Evolutionary conservation across 1,140 invertebrate species (phyloP).

Genomic region (Cydia splendana): DNA sequence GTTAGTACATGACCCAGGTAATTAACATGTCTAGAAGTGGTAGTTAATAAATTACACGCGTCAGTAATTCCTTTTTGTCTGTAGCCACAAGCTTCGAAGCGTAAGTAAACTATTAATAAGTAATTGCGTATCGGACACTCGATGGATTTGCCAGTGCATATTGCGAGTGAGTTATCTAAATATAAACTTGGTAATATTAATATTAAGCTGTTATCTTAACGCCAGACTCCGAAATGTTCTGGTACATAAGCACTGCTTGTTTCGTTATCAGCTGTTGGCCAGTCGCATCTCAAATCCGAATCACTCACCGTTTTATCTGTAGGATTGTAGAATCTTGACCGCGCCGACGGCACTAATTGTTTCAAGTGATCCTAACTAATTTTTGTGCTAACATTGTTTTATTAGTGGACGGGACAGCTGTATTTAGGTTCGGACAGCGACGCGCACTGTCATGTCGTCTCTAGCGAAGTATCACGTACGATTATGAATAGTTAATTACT

Average conservation of each 20-base stretch:
- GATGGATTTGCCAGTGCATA: conserved; percentile 22
- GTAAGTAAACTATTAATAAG: not conserved
- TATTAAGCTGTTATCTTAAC: conserved; percentile 8
- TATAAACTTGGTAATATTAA: not conserved
- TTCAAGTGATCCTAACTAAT: conserved; percentile 33
- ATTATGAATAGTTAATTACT: not conserved
- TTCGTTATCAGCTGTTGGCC: conserved; percentile 21
- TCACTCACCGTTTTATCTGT: conserved; percentile 8
- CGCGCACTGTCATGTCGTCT: not conserved
- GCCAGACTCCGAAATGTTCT: conserved; percentile 19
- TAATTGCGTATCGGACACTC: conserved; percentile 25
- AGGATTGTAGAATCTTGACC: conserved; percentile 15
- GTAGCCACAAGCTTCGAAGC: too few species aligned
- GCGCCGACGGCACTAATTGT: conserved; percentile 10
- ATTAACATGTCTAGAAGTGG: too few species aligned
- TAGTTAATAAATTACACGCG: too few species aligned
- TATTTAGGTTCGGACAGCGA: not conserved
- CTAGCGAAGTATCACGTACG: not conserved
- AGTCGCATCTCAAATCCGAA: conserved; percentile 24
- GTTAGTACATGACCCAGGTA: too few species aligned
- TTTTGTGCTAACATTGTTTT: conserved; percentile 38
- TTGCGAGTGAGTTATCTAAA: not conserved
- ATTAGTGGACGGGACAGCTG: conserved; percentile 34
- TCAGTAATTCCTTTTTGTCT: too few species aligned
- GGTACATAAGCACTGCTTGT: conserved; percentile 8